Conservation (phyloP, 2,888 invertebrate species). For the Cerceris ruficornis region DNA sequence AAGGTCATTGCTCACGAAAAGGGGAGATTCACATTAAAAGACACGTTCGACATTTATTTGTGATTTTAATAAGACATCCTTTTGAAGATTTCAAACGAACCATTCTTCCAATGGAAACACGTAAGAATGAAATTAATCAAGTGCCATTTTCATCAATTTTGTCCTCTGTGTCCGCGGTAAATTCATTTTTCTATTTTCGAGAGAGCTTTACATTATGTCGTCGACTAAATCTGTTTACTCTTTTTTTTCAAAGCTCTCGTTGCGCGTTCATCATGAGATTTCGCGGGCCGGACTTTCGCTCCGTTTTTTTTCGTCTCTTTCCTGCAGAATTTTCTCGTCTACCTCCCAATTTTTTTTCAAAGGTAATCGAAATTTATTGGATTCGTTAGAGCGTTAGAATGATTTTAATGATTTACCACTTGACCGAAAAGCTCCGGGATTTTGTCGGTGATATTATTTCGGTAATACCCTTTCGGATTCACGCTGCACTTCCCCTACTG, state of each 20-base stretch:
- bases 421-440: background rate
- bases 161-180: background rate
- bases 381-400: conserved; percentile 8
- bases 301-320: background rate
- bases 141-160: background rate
- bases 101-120: background rate
- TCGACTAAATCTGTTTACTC: background rate
- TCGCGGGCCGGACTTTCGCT: background rate
- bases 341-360: background rate
- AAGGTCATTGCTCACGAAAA: too few relatives aligned
- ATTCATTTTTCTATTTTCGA: background rate
- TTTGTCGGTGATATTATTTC: conserved; percentile 34
- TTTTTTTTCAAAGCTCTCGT: background rate
- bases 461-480: conserved; percentile 39
- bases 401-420: conserved; percentile 9
- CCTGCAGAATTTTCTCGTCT: conserved; percentile 6
- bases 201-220: background rate
- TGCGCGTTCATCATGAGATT: background rate
- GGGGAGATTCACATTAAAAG: background rate
- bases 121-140: background rate
- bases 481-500: conserved; percentile 44
- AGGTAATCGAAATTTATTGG: conserved; percentile 4
- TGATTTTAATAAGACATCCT: too few relatives aligned
- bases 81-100: background rate
- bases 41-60: background rate